Evolutionary conservation across 2,888 invertebrate species (phyloP), one percentile per base, ranked within the genome.

Genomic region (Sarcophaga carnaria): DNA sequence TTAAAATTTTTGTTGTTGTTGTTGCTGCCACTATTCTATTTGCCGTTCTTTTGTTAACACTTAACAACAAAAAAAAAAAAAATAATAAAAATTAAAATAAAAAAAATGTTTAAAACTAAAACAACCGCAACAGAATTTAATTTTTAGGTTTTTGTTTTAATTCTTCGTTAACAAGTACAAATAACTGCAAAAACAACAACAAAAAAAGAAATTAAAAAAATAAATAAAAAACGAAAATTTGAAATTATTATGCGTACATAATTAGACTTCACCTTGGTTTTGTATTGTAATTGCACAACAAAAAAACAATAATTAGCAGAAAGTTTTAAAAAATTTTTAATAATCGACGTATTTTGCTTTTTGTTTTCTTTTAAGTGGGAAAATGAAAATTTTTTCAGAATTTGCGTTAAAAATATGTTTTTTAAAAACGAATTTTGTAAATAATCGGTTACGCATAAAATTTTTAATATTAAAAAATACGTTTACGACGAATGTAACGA

Each of bases 201-300:
- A 67, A 17, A 12, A 17, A 12, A 72, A 74, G 27, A 63, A n/a
- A 5, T 49, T 20, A 64, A 62, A 22, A 76, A 74, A 37, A 27
- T 37, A 66, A 14, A 49, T 14, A 14, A 49, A 70, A 20, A 54
- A 54, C 12, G 2, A 54, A 54, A 54, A 14, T 54, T 1, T 54
- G 12, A 14, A 14, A 14, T 54, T 54, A 54, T 17, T 54, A 54
- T 25, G 49, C 45, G n/a, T 27, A 59, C 80, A 87, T 77, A 86
- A 85, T 89, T 87, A 88, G 77, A 88, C 80, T 85, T 83, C 83
- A 88, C 89, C 89, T 89, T 88, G 88, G 87, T 88, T 83, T 86
- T 75, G 37, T 77, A 72, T 60, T 25, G 20, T 72, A 54, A 22
- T 22, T 45, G 60, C 45, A 47, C 0, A 62, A 45, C 14, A 80